Percentiles rank a stretch among this genome's conserved stretches.
Evolutionary conservation across 2,888 invertebrate species (phyloP).

Genomic region (Physocephala rufipes): DNA sequence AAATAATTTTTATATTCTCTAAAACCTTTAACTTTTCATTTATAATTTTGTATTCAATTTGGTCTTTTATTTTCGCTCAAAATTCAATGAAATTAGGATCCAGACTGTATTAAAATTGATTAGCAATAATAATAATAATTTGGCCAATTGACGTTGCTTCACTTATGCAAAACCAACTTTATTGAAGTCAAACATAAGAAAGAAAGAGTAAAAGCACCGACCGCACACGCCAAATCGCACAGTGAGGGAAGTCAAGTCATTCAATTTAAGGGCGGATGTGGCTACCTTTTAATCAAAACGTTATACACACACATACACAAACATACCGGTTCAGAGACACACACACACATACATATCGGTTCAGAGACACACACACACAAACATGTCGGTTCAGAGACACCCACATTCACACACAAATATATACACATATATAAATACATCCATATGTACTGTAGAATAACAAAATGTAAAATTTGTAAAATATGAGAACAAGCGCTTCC

Average conservation of each 20-base stretch:
- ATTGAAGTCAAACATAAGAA: too few species aligned
- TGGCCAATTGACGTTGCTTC: too few species aligned
- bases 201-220: too few species aligned
- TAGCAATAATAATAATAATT: too few species aligned
- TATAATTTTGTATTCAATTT: slow-evolving; percentile 32
- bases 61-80: too few species aligned
- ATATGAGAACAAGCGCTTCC: background rate
- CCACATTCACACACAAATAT: too few species aligned
- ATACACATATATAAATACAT: background rate
- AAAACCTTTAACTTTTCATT: slow-evolving; percentile 13
- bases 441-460: too few species aligned
- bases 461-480: too few species aligned
- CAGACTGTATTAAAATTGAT: too few species aligned
- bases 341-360: background rate
- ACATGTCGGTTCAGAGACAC: slow-evolving; percentile 19
- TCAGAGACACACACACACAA: background rate
- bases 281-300: slow-evolving; percentile 34
- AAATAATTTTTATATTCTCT: too few species aligned
- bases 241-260: slow-evolving; percentile 13
- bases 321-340: slow-evolving; percentile 2
- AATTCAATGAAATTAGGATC: too few species aligned
- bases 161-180: too few species aligned
- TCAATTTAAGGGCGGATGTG: slow-evolving; percentile 37
- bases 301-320: slow-evolving; percentile 12
- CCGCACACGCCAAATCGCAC: background rate